Conservation (phyloP, 2,888 invertebrate genomes). For the Gonocerus acuteangulatus region DNA sequence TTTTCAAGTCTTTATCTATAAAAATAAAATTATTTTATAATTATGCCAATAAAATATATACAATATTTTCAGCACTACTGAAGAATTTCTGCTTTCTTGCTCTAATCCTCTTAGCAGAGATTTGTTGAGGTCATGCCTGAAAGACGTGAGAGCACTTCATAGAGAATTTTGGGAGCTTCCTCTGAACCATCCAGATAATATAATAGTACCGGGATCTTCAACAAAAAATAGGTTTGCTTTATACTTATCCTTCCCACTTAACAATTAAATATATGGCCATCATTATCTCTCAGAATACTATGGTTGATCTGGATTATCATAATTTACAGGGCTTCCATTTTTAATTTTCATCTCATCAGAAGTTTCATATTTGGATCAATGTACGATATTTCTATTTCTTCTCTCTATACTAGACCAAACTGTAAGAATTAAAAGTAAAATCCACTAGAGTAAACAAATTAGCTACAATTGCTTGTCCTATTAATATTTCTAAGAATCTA, state of each 20-base stretch:
- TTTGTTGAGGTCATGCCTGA: slow-evolving; percentile 48
- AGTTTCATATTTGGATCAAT: too few relatives aligned
- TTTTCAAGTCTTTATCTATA: too few relatives aligned
- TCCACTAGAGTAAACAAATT: too few relatives aligned
- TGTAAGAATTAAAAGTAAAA: too few relatives aligned
- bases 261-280: not conserved
- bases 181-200: slow-evolving; percentile 82
- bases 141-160: slow-evolving; percentile 53
- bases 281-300: too few relatives aligned
- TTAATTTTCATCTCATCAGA: not conserved
- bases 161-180: slow-evolving; percentile 94
- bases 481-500: too few relatives aligned
- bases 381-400: too few relatives aligned
- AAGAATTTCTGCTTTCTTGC: slow-evolving; percentile 48
- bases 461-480: too few relatives aligned
- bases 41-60: not conserved
- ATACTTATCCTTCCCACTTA: not conserved
- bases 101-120: slow-evolving; percentile 50
- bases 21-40: not conserved
- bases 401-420: too few relatives aligned
- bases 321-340: too few relatives aligned
- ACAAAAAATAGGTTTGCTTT: slow-evolving; percentile 57
- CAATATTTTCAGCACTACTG: slow-evolving; percentile 44
- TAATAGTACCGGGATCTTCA: slow-evolving; percentile 80
- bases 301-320: too few relatives aligned